A percentile compares a stretch with the other conserved stretches of the same genome.
These are phyloP conservation scores for Actenoides hombroni DNA, from an alignment of 2,113 vertebrate genomes.

Conservation along the genomic window DNA sequence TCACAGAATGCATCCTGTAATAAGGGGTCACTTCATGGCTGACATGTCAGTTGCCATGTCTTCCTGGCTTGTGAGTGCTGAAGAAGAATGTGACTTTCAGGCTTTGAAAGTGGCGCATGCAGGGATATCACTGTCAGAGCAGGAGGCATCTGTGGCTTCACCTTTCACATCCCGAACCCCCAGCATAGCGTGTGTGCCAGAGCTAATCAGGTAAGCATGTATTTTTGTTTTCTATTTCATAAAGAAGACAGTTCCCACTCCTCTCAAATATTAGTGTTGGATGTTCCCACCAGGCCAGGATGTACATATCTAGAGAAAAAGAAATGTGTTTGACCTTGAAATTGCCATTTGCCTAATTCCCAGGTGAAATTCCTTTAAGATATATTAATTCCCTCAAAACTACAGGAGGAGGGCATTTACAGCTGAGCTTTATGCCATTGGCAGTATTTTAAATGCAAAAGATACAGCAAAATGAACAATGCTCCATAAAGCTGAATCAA, in stretches of 20 bases:
- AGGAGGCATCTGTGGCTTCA: conserved; percentile 82
- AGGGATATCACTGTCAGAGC: conserved; percentile 80
- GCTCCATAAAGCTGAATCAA: not conserved
- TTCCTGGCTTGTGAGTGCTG: not conserved
- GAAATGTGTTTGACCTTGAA: not conserved
- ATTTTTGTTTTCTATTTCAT: not conserved
- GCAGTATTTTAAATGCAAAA: not conserved
- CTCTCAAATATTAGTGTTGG: not conserved
- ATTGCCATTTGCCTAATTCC: not conserved
- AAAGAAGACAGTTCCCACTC: not conserved
- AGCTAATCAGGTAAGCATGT: conserved; percentile 76
- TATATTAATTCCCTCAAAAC: not conserved
- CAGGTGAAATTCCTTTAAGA: not conserved
- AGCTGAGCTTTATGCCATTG: not conserved
- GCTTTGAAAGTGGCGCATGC: conserved; percentile 83
- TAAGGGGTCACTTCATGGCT: not conserved
- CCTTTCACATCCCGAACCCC: conserved; percentile 78
- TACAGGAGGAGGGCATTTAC: not conserved
- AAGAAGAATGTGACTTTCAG: conserved; percentile 68
- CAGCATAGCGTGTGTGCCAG: conserved; percentile 78
- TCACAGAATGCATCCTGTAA: not conserved
- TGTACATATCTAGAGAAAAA: not conserved
- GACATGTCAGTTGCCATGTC: not conserved
- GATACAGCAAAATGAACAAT: not conserved
- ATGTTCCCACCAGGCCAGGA: not conserved